These are phyloP conservation scores for Mustela erminea DNA, from an alignment of 2,797 vertebrate species.

Conservation along the genomic window DNA sequence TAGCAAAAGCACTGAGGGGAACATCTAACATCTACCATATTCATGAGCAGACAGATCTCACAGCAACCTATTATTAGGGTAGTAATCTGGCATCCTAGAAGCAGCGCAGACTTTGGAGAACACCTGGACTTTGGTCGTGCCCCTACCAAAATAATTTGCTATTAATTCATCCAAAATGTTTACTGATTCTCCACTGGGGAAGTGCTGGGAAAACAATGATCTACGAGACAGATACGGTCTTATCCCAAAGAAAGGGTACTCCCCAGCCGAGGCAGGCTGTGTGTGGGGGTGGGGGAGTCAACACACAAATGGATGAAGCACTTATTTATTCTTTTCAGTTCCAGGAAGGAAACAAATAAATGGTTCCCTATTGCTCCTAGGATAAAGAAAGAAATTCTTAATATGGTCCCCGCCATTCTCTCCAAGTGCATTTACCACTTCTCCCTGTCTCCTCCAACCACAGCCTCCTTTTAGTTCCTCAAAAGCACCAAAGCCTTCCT, in stretches of 20 bases:
- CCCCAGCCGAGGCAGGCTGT: no score
- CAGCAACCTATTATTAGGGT: not conserved
- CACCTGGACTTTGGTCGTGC: not conserved
- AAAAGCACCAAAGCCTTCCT: not conserved
- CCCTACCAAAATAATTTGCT: not conserved
- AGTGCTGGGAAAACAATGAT: not conserved
- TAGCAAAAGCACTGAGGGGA: not conserved
- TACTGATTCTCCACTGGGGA: not conserved
- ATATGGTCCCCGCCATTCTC: not conserved
- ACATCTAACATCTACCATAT: not conserved
- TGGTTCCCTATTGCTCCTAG: not conserved
- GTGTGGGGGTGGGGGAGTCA: no score
- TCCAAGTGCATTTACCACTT: not conserved
- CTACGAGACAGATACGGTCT: not conserved
- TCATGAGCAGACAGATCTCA: not conserved
- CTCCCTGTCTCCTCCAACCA: not conserved
- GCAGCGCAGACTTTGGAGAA: conserved; percentile 10
- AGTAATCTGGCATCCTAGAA: not conserved
- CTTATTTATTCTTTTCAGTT: not conserved
- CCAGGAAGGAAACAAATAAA: not conserved
- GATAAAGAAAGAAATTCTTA: conserved; percentile 22
- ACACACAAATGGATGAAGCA: not conserved
- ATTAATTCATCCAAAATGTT: not conserved
- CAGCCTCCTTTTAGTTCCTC: conserved; percentile 42
- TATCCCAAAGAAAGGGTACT: not conserved